Evolutionary conservation across 2,797 vertebrate genomes (phyloP).

Genomic region (Smutsia temminckii): DNA sequence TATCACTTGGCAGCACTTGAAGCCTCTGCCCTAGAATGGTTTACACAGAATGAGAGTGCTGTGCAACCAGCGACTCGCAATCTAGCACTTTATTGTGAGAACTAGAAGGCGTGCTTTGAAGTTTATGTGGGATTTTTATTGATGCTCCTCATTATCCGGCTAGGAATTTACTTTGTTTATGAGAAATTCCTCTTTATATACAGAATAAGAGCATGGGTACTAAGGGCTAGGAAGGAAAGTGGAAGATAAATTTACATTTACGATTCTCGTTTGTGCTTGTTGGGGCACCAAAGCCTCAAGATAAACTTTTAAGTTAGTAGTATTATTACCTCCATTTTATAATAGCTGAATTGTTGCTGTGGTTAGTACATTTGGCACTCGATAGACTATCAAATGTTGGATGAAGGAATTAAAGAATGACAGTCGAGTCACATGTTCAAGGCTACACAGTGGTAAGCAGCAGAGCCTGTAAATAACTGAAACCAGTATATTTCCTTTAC

Average conservation of each 20-base stretch:
- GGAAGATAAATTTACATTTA: slow-evolving; percentile 39
- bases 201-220: not conserved
- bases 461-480: not conserved
- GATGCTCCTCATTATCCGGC: slow-evolving; percentile 29
- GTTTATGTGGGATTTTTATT: slow-evolving; percentile 38
- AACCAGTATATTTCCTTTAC: not conserved
- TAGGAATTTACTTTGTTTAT: slow-evolving; percentile 51
- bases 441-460: not conserved
- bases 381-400: not conserved
- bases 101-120: not conserved
- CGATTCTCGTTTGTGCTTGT: not conserved
- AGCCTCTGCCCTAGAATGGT: not conserved
- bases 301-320: not conserved
- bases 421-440: not conserved
- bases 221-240: not conserved
- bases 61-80: not conserved
- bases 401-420: slow-evolving; percentile 5
- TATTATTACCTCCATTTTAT: not conserved
- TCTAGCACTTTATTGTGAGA: not conserved
- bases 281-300: not conserved
- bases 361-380: not conserved
- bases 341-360: not conserved
- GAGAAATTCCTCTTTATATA: slow-evolving; percentile 36
- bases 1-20: not conserved
- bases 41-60: not conserved